Percentiles rank a stretch among this genome's conserved stretches.
Evolutionary conservation across 2,888 invertebrate species (phyloP).

Genomic region (Amblyjoppa proteus): DNA sequence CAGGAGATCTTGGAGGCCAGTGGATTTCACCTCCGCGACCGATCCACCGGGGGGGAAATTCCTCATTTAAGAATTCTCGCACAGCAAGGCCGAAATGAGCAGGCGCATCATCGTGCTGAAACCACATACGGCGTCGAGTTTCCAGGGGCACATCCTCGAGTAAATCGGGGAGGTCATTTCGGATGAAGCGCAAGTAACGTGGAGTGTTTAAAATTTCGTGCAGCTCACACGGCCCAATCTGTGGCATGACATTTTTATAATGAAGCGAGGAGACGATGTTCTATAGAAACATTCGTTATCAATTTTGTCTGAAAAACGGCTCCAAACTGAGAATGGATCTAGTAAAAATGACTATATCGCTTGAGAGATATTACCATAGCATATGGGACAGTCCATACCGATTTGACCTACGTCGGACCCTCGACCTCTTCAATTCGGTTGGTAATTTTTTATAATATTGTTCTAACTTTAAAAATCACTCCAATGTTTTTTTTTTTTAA

Average conservation of each 20-base stretch:
- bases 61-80: background rate
- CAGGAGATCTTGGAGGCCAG: background rate
- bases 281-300: background rate
- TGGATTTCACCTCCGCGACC: background rate
- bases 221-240: background rate
- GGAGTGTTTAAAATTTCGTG: background rate
- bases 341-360: too few relatives aligned
- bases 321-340: background rate
- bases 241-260: background rate
- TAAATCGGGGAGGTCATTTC: background rate
- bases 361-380: too few relatives aligned
- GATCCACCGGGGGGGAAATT: background rate
- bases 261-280: background rate
- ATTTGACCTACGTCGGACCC: too few relatives aligned
- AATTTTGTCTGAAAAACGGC: background rate
- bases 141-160: background rate
- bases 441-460: too few relatives aligned
- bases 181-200: background rate
- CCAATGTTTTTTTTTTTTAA: too few relatives aligned
- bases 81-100: background rate
- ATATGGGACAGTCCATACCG: too few relatives aligned
- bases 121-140: background rate
- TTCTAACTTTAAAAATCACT: too few relatives aligned
- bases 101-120: too few relatives aligned
- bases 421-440: too few relatives aligned